These are phyloP conservation scores for Lethrus apterus DNA, from an alignment of 1,140 invertebrate species.

Conservation along the genomic window DNA sequence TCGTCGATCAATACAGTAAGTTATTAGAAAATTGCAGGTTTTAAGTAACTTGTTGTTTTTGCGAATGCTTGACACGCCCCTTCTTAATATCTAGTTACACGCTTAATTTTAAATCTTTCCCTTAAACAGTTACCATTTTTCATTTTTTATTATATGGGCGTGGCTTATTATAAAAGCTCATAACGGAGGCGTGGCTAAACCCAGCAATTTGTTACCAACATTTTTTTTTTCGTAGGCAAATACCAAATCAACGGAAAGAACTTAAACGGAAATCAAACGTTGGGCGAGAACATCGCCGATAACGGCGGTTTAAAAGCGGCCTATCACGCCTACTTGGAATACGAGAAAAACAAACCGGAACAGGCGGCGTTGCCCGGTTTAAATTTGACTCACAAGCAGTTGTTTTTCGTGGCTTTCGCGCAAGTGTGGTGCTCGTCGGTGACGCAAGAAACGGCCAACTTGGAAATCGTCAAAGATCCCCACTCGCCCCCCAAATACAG, in stretches of 20 bases:
- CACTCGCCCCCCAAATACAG: constrained; percentile 72
- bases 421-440: constrained; percentile 84
- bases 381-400: constrained; percentile 74
- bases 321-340: constrained; percentile 71
- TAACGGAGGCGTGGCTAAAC: not conserved
- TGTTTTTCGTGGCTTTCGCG: constrained; percentile 89
- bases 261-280: constrained; percentile 70
- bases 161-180: constrained; percentile 41
- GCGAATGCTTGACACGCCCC: too few relatives aligned
- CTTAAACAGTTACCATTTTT: too few relatives aligned
- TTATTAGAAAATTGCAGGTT: too few relatives aligned
- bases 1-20: constrained; percentile 81
- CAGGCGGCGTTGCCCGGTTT: constrained; percentile 69
- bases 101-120: too few relatives aligned
- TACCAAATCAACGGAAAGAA: constrained; percentile 60
- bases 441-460: constrained; percentile 64
- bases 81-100: too few relatives aligned
- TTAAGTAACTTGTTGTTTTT: too few relatives aligned
- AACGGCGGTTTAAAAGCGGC: constrained; percentile 89
- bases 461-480: constrained; percentile 80
- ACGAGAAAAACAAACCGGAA: constrained; percentile 30
- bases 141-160: too few relatives aligned
- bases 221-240: constrained; percentile 30
- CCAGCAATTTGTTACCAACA: constrained; percentile 40
- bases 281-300: constrained; percentile 89